Conservation (phyloP, 2,888 invertebrate genomes). For the Ormyrus nitidulus region DNA sequence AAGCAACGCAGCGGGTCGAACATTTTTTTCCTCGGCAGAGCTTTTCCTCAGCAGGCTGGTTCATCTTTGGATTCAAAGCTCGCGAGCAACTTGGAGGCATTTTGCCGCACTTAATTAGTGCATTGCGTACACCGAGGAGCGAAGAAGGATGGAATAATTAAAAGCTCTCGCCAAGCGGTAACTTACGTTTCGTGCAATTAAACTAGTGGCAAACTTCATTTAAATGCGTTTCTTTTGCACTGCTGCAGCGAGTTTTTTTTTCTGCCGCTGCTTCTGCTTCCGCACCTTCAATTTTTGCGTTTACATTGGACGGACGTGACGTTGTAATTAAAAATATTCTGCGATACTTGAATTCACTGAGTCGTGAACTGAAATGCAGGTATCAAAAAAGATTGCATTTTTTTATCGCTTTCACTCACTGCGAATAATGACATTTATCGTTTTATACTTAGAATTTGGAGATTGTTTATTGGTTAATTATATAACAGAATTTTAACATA, state of each 20-base stretch:
- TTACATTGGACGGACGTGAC: not conserved
- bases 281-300: constrained; percentile 10
- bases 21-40: not conserved
- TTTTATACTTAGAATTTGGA: too few relatives aligned
- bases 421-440: too few relatives aligned
- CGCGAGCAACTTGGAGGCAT: constrained; percentile 30
- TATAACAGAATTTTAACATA: too few relatives aligned
- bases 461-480: too few relatives aligned
- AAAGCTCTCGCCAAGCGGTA: constrained; percentile 27
- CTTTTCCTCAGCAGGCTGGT: constrained; percentile 23
- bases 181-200: constrained; percentile 52
- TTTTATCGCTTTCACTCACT: too few relatives aligned
- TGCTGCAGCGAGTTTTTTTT: constrained; percentile 11
- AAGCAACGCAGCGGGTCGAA: constrained; percentile 7
- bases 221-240: constrained; percentile 43
- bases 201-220: constrained; percentile 53
- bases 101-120: constrained; percentile 52
- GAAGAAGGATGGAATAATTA: constrained; percentile 51
- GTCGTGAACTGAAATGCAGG: too few relatives aligned
- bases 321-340: too few relatives aligned
- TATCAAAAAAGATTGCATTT: too few relatives aligned
- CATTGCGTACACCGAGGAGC: constrained; percentile 20
- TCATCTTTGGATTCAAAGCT: constrained; percentile 51
- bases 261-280: not conserved
- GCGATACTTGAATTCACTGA: too few relatives aligned